Conservation (phyloP, 2,113 vertebrate species). For the Myotis yumanensis region DNA sequence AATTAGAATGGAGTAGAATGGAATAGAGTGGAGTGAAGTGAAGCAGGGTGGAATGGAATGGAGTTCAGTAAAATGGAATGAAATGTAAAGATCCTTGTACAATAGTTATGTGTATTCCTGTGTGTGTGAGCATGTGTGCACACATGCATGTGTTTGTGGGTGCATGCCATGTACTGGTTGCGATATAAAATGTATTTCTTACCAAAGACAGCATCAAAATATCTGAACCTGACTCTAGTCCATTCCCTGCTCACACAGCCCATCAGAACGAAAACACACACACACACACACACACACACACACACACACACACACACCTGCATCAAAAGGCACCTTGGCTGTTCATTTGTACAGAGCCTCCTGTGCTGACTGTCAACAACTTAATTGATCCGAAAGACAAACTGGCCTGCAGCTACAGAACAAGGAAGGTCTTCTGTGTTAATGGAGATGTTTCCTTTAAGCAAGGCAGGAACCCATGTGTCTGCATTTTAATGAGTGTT, state of each 20-base stretch:
- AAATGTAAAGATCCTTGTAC: neutral
- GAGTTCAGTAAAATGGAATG: neutral
- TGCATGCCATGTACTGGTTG: neutral
- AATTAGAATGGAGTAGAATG: neutral
- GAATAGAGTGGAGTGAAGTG: neutral
- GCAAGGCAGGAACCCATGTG: neutral
- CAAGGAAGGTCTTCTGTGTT: constrained; percentile 59
- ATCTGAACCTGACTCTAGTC: neutral
- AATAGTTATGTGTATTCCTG: neutral
- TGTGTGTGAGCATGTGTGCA: neutral
- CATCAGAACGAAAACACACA: no score
- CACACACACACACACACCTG: neutral
- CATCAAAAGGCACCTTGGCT: constrained; percentile 55
- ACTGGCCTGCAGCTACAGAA: constrained; percentile 45
- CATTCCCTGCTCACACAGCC: neutral
- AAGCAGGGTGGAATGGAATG: neutral
- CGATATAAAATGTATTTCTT: neutral
- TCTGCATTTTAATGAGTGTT: constrained; percentile 26
- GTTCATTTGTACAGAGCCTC: neutral
- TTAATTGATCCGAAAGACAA: constrained; percentile 61
- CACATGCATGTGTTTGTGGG: neutral
- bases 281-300: no score
- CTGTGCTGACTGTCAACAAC: constrained; percentile 48
- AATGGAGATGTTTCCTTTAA: constrained; percentile 71
- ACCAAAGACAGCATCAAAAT: neutral